Evolutionary conservation across 2,888 invertebrate species (phyloP), one percentile per base, ranked within the genome.

Genomic region (Lithophane semibrunnea): DNA sequence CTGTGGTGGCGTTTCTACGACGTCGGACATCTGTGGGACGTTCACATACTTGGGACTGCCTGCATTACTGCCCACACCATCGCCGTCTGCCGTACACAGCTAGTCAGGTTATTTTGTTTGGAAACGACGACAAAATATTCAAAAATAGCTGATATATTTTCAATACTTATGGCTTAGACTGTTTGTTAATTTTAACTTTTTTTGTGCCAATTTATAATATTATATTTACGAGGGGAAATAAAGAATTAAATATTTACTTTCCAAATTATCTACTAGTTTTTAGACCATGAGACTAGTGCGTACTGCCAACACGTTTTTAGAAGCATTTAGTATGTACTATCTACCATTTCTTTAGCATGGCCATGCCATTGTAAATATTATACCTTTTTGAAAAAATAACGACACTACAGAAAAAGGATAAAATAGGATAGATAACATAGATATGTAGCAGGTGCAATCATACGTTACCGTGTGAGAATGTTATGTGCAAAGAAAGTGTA

Each of bases 31-130:
- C 90, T 92, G 94, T 66, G 93, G 93, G 79, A 94, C 91, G 85
- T 88, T 93, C 91, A 95, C 90, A 91, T 92, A 95, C 93, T 96
- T 95, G 82, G 95, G 95, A 90, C 96, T 95, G 86, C 94, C 95
- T 70, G 92, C 90, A 79, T 90, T 90, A 90, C 93, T 90, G 89
- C 91, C 92, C 90, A 94, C 95, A 89, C 95, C 94, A 80, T 96
- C 96, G 84, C 95, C 95, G 92, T 96, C 96, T 96, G 92, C 67
- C 79, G 74, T 85, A 77, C 78, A 86, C 21, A 83, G 82, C 76
- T 79, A 66, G 68, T 86, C 79, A 85, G 64, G 70, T 80, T 72
- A 79, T 65, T 54, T 63, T 68, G 58, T 71, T 68, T 13, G 29
- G n/a, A 60, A 21, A 8, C 8, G 54, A 80, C 16, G 54, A 37